phyloP scores from a whole-genome alignment of 2,797 vertebrate species.

The Vespertilio murinus region DNA sequence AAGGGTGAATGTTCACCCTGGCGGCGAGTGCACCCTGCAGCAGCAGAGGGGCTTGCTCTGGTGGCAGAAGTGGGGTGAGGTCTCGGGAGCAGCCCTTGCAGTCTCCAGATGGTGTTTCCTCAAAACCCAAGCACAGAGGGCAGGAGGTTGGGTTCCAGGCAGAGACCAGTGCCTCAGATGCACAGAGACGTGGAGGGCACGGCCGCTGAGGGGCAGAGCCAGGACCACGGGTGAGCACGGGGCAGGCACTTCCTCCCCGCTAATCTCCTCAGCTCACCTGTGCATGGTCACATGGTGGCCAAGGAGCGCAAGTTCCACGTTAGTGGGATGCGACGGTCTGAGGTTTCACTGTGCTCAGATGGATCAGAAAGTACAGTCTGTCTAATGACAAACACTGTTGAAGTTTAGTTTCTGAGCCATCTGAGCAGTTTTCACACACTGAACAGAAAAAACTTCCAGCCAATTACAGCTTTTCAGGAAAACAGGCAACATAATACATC shows the following conservation, averaged over 20 bases:
- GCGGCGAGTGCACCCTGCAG: fast-evolving
- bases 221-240: fast-evolving
- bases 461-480: background rate
- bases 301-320: background rate
- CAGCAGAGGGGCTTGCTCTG: background rate
- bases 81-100: background rate
- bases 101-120: background rate
- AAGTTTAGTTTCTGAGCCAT: background rate
- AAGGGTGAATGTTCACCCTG: background rate
- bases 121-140: background rate
- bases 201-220: fast-evolving
- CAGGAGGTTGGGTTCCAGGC: background rate
- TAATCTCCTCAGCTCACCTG: background rate
- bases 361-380: background rate
- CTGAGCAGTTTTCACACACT: background rate
- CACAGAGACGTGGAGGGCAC: fast-evolving
- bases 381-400: background rate
- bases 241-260: background rate
- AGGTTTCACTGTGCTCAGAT: background rate
- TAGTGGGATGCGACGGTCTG: background rate
- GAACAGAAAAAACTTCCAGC: background rate
- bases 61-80: background rate
- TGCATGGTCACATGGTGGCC: background rate
- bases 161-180: background rate
- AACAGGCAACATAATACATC: background rate